phyloP scores from a whole-genome alignment of 2,888 invertebrate genomes.

The Drosophila peninsularis region DNA sequence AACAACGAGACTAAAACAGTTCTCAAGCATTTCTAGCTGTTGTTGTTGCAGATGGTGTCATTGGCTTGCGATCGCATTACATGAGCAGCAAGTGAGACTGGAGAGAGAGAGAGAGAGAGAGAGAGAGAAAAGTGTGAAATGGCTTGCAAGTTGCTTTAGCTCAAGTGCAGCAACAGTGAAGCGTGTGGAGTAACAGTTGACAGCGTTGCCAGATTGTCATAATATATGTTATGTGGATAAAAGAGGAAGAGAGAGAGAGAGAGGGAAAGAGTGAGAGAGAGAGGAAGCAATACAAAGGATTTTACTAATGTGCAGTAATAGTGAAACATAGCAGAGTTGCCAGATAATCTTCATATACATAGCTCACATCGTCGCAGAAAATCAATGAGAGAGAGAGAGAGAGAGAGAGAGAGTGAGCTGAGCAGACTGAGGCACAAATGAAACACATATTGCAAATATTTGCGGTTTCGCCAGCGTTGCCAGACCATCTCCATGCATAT shows the following conservation, averaged over 20 bases:
- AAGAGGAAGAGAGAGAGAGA: neutral
- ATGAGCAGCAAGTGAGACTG: constrained; percentile 6
- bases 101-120: neutral
- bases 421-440: neutral
- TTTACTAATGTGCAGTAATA: too few relatives aligned
- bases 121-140: constrained; percentile 7
- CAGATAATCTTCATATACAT: too few relatives aligned
- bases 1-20: constrained; percentile 34
- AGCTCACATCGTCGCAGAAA: too few relatives aligned
- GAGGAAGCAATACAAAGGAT: too few relatives aligned
- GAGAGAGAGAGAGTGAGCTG: neutral
- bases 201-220: neutral
- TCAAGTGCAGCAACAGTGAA: constrained; percentile 11
- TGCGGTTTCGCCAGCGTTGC: neutral
- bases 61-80: constrained; percentile 55
- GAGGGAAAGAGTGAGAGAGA: neutral
- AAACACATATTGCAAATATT: neutral
- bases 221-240: neutral
- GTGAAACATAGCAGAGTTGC: too few relatives aligned
- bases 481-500: neutral
- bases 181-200: neutral
- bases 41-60: constrained; percentile 43
- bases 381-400: neutral
- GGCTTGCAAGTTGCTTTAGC: constrained; percentile 1
- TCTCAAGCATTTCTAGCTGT: constrained; percentile 36